Evolutionary conservation across 2,797 vertebrate genomes (phyloP).

Genomic region (Leptodactylus fallax): DNA sequence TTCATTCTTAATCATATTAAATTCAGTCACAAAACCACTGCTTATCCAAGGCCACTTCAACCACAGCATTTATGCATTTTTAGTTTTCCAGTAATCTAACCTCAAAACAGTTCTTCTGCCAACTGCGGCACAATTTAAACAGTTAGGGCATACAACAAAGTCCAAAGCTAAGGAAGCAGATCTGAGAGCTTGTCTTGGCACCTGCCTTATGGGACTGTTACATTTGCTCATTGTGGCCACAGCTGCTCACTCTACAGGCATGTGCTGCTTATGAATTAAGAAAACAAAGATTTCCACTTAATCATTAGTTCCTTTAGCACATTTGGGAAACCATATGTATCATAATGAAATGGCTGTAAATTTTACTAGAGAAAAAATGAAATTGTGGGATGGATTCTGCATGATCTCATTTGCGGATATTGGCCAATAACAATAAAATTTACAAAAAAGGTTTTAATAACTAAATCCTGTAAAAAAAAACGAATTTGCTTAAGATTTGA

Average conservation of each 20-base stretch:
- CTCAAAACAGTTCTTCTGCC: constrained; percentile 60
- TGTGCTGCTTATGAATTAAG: constrained; percentile 31
- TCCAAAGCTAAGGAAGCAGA: constrained; percentile 70
- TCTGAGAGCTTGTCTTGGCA: constrained; percentile 70
- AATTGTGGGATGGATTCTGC: not conserved
- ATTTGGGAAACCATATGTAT: constrained; percentile 38
- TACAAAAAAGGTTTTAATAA: not conserved
- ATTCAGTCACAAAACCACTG: constrained; percentile 24
- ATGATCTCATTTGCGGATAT: not conserved
- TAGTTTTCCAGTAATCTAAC: constrained; percentile 64
- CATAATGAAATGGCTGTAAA: constrained; percentile 25
- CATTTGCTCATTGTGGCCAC: constrained; percentile 66
- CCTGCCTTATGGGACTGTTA: constrained; percentile 66
- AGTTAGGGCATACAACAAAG: constrained; percentile 69
- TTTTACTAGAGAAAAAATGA: constrained; percentile 8
- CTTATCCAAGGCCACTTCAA: constrained; percentile 40
- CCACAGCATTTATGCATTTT: constrained; percentile 59
- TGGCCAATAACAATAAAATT: constrained; percentile 14
- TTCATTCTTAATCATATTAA: constrained; percentile 23
- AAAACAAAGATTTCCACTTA: constrained; percentile 56
- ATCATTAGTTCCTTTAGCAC: constrained; percentile 44
- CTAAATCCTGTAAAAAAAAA: not conserved
- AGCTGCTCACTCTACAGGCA: constrained; percentile 55
- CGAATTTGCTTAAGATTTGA: not conserved
- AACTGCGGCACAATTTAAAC: constrained; percentile 69